Evolutionary conservation across 2,888 invertebrate genomes (phyloP).

Genomic region (Ormyrus thymus): DNA sequence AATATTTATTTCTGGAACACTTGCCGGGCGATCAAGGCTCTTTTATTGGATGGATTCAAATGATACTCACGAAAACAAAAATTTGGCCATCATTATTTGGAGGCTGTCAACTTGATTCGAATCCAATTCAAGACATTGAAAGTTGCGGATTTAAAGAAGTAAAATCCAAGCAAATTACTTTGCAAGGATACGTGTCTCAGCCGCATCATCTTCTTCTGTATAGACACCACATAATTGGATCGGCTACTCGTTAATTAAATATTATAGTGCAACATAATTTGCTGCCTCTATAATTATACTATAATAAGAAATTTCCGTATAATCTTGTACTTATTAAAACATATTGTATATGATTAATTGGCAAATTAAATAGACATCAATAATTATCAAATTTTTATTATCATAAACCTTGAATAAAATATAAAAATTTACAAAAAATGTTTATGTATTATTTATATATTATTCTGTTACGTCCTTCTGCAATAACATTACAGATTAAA

Average conservation of each 20-base stretch:
- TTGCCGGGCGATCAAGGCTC: conserved; percentile 62
- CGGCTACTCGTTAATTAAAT: conserved; percentile 63
- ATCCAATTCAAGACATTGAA: conserved; percentile 63
- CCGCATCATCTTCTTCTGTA: conserved; percentile 65
- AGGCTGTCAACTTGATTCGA: conserved; percentile 65
- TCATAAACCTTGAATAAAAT: too few relatives aligned
- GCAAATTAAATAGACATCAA: too few relatives aligned
- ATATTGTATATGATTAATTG: too few relatives aligned
- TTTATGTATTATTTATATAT: too few relatives aligned
- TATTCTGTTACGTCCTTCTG: too few relatives aligned
- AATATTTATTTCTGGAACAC: conserved; percentile 70
- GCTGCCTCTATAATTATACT: too few relatives aligned
- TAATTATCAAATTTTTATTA: too few relatives aligned
- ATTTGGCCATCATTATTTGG: conserved; percentile 71
- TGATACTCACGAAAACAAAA: conserved; percentile 63
- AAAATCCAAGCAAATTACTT: conserved; percentile 61
- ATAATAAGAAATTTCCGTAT: too few relatives aligned
- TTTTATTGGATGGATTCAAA: conserved; percentile 64
- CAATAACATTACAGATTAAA: too few relatives aligned
- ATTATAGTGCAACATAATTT: too few relatives aligned
- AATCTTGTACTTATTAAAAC: too few relatives aligned
- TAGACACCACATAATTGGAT: conserved; percentile 66
- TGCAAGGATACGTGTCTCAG: conserved; percentile 66
- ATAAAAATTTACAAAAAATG: too few relatives aligned
- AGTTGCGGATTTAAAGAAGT: conserved; percentile 63